A percentile compares a stretch with the other conserved stretches of the same genome.
phyloP scores from a whole-genome alignment of 2,797 vertebrate genomes.

The Coluber constrictor region DNA sequence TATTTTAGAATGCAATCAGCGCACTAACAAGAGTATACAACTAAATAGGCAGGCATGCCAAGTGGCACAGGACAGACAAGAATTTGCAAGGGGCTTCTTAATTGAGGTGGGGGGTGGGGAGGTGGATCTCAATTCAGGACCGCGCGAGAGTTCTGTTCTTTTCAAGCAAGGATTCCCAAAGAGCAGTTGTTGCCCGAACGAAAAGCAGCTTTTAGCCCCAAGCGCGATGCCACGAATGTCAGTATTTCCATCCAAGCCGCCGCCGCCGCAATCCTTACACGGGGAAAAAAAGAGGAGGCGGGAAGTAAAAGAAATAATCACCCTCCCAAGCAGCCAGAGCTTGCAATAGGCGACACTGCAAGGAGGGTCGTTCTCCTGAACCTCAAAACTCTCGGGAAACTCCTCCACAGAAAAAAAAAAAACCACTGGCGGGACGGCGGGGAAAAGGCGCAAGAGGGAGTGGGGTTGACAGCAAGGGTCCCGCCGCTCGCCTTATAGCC shows the following conservation, averaged over 20 bases:
- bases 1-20: background rate
- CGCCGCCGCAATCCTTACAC: background rate
- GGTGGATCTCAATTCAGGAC: background rate
- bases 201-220: background rate
- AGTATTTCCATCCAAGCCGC: background rate
- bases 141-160: background rate
- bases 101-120: no score
- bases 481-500: background rate
- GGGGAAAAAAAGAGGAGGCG: background rate
- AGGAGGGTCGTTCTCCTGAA: background rate
- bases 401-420: no score
- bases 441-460: background rate
- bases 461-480: background rate
- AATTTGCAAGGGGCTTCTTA: background rate
- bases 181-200: background rate
- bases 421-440: background rate
- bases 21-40: background rate
- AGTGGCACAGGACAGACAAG: background rate
- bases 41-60: background rate
- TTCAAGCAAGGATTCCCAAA: background rate
- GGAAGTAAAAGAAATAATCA: background rate
- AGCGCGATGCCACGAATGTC: background rate
- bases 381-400: background rate
- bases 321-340: background rate
- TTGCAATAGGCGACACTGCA: background rate